These are phyloP conservation scores for Cantharis lateralis DNA, from an alignment of 2,888 invertebrate species.

Conservation along the genomic window DNA sequence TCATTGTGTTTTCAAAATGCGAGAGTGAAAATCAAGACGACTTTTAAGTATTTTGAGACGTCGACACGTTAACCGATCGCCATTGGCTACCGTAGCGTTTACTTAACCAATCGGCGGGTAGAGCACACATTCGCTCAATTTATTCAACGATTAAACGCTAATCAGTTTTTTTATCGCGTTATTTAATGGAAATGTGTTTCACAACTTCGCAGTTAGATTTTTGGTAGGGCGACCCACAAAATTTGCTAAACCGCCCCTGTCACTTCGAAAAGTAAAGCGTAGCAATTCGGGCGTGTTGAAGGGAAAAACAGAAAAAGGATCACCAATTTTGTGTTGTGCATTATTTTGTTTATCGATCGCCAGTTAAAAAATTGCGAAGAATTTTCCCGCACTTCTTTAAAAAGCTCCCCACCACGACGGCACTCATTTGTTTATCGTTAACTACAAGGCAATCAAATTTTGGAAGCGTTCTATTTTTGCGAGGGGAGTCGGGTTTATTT, in stretches of 20 bases:
- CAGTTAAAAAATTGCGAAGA: neutral
- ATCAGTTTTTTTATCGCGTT: neutral
- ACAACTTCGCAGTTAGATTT: neutral
- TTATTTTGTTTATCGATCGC: neutral
- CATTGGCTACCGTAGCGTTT: neutral
- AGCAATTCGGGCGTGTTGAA: neutral
- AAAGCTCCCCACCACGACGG: constrained; percentile 7
- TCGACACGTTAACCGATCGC: neutral
- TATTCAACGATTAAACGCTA: neutral
- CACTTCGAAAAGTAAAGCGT: neutral
- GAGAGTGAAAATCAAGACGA: neutral
- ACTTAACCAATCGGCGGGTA: neutral
- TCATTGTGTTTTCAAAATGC: neutral
- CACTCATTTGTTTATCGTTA: constrained; percentile 29
- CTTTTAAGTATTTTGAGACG: neutral
- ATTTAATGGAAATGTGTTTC: neutral
- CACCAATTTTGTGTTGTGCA: neutral
- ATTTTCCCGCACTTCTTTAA: constrained; percentile 14
- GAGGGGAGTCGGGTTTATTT: constrained; percentile 31
- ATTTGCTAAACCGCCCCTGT: neutral
- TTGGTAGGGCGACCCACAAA: neutral
- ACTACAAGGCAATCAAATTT: constrained; percentile 28
- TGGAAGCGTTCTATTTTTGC: constrained; percentile 24
- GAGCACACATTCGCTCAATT: neutral
- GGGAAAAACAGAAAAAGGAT: neutral